A percentile compares a stretch with the other conserved stretches of the same genome.
Evolutionary conservation across 2,888 invertebrate species (phyloP).

Genomic region (Allacma fusca): DNA sequence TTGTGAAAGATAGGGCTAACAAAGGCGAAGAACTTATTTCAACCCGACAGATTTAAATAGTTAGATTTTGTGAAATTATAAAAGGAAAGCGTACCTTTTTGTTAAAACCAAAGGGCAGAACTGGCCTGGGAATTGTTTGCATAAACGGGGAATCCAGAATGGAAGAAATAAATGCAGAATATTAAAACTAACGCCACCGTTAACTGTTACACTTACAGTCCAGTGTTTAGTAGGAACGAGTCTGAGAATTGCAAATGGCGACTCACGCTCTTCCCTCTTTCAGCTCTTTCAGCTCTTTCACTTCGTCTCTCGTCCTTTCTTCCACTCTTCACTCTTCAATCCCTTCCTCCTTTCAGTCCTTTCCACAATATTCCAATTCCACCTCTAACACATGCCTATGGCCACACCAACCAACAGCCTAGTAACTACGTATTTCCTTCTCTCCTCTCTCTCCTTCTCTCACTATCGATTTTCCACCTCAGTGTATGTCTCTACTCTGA

Average conservation of each 20-base stretch:
- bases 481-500: too few species aligned
- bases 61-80: not conserved
- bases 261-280: constrained; percentile 25
- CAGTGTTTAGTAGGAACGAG: constrained; percentile 23
- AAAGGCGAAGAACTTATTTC: not conserved
- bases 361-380: too few species aligned
- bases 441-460: too few species aligned
- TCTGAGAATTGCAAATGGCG: constrained; percentile 37
- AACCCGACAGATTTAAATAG: not conserved
- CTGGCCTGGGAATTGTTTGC: constrained; percentile 10
- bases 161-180: constrained; percentile 33
- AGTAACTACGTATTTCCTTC: too few species aligned
- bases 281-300: constrained; percentile 1
- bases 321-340: not conserved
- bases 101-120: constrained; percentile 14
- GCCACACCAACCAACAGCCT: too few species aligned
- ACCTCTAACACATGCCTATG: too few species aligned
- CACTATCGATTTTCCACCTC: too few species aligned
- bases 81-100: constrained; percentile 14
- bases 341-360: too few species aligned
- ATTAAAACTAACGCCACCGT: constrained; percentile 24
- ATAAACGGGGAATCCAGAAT: constrained; percentile 22
- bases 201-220: too few species aligned
- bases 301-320: not conserved
- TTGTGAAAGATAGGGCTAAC: not conserved